These are phyloP conservation scores for Apamea anceps DNA, from an alignment of 2,888 invertebrate species.

Conservation along the genomic window DNA sequence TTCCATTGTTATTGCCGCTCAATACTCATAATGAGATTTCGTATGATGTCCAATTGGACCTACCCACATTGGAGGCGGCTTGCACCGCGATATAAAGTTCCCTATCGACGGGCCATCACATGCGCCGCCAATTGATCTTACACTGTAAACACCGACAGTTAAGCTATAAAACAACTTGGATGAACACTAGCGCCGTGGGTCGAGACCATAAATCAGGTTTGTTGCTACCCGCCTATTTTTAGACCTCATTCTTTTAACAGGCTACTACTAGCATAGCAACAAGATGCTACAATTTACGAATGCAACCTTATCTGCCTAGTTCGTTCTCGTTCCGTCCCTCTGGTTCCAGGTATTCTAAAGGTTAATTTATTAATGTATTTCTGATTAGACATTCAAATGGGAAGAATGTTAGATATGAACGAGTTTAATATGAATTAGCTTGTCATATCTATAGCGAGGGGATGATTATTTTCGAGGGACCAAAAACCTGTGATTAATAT, in stretches of 20 bases:
- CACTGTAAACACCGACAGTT: slow-evolving; percentile 66
- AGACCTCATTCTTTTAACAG: slow-evolving; percentile 73
- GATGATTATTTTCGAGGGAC: not conserved
- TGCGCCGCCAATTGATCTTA: slow-evolving; percentile 64
- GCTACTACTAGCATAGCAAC: slow-evolving; percentile 70
- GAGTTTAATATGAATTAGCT: slow-evolving; percentile 2
- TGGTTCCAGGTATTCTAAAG: slow-evolving; percentile 56
- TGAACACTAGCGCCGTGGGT: slow-evolving; percentile 65
- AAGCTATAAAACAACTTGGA: slow-evolving; percentile 69
- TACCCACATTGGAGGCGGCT: slow-evolving; percentile 43
- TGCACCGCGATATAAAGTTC: slow-evolving; percentile 47
- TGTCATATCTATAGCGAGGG: not conserved
- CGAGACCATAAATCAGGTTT: slow-evolving; percentile 78
- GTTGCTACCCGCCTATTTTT: slow-evolving; percentile 79
- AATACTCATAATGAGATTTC: slow-evolving; percentile 52
- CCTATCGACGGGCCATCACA: slow-evolving; percentile 51
- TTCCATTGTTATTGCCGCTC: slow-evolving; percentile 46
- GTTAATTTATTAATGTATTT: slow-evolving; percentile 42
- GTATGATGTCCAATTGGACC: slow-evolving; percentile 51
- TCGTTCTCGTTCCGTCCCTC: slow-evolving; percentile 28
- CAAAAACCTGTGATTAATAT: not conserved
- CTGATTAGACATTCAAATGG: slow-evolving; percentile 26
- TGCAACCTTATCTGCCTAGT: slow-evolving; percentile 57
- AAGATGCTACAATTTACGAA: slow-evolving; percentile 64
- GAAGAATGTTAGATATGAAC: slow-evolving; percentile 26